These are phyloP conservation scores for Gymnobelideus leadbeateri DNA, from an alignment of 2,113 vertebrate species.

Conservation along the genomic window DNA sequence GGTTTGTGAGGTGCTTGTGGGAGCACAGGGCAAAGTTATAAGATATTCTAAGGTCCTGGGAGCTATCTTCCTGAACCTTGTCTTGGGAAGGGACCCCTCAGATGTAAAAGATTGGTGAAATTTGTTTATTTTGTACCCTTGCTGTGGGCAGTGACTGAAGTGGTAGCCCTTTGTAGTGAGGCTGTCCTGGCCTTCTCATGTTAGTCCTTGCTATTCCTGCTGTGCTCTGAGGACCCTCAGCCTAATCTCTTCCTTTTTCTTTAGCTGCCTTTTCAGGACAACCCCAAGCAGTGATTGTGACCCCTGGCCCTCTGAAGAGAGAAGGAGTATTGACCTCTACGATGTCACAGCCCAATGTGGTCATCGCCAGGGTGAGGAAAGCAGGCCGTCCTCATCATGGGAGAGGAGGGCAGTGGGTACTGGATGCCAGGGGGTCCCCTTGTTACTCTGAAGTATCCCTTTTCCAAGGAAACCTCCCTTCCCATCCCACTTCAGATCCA, in stretches of 20 bases:
- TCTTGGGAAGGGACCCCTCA: background rate
- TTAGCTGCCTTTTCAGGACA: conserved; percentile 90
- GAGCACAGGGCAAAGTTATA: background rate
- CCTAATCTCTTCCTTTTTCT: conserved; percentile 70
- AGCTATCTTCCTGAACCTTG: background rate
- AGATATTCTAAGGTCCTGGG: background rate
- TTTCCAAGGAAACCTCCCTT: background rate
- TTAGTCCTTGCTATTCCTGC: background rate
- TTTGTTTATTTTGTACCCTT: background rate
- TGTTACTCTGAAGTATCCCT: background rate
- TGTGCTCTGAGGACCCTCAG: background rate
- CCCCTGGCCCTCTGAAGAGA: conserved; percentile 90
- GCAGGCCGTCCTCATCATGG: background rate
- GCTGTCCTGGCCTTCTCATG: background rate
- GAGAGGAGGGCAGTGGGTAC: background rate
- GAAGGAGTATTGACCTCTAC: conserved; percentile 87
- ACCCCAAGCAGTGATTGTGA: conserved; percentile 91
- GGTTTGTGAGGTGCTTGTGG: background rate
- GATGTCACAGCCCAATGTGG: conserved; percentile 87
- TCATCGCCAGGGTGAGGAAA: conserved; percentile 90
- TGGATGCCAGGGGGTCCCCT: background rate
- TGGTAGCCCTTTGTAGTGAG: background rate
- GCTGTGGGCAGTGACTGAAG: background rate
- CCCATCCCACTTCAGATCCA: background rate
- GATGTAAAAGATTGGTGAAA: background rate